Evolutionary conservation across 2,888 invertebrate species (phyloP), one percentile per base, ranked within the genome.

Genomic region (Eupithecia subumbrata): DNA sequence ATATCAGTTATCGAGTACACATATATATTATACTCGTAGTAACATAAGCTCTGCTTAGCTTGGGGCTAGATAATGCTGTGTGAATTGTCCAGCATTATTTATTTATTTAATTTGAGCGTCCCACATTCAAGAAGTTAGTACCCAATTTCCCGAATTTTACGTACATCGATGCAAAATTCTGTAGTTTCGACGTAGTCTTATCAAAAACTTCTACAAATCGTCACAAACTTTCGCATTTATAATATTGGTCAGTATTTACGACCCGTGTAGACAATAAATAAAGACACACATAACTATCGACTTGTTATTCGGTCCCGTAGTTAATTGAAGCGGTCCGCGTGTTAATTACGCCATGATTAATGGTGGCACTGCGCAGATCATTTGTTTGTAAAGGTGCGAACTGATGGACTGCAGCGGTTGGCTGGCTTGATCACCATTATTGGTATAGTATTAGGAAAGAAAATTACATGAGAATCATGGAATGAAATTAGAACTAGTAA

Each of bases 341-440:
- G 87, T 90, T 93, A 92, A 93, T 93, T 93, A 93, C 84, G 77
- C 79, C 82, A 86, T 93, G 94, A 94, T 94, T 88, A 90, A 93
- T 92, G 90, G 84, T 79, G 78, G 76, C 82, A 68, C 76, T 90
- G 91, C 90, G 89, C 91, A 84, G 89, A 82, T 85, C 86, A 84
- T 88, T 88, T 85, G 84, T 87, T 87, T 67, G 69, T 71, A 67
- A 43, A 48, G 71, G 75, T 66, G 72, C 66, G 69, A 74, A 74
- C 72, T 76, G 66, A 76, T 74, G 68, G 14, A 18, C 60, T 60
- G 60, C 56, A 22, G 22, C 14, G 60, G 60, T 22, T 60, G 60
- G 60, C 60, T 60, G 60, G 60, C 12, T 25, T 3, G 25, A 37
- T 37, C 37, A 37, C 7, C 37, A 37, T 37, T 30, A 30, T 30